Evolutionary conservation across 92 coral and sea anemone genomes (phyloP).

Genomic region (Phenganax stokvisi): DNA sequence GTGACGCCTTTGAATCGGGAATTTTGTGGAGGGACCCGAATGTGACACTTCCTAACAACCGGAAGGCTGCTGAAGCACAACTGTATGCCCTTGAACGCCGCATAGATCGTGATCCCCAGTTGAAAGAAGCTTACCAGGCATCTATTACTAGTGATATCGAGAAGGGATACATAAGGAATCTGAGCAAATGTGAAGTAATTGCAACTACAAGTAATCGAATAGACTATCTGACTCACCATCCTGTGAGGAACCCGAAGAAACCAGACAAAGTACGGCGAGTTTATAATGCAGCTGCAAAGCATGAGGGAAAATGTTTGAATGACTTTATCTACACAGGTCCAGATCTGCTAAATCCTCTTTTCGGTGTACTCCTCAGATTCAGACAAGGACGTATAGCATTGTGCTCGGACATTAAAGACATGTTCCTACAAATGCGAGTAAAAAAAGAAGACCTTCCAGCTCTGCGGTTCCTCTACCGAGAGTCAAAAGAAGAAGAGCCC

Average conservation of each 20-base stretch:
- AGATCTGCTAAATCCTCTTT: slow-evolving; percentile 46
- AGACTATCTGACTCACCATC: slow-evolving; percentile 50
- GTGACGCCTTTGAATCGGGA: slow-evolving; percentile 49
- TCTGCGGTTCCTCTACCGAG: slow-evolving; percentile 50
- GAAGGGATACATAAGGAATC: slow-evolving; percentile 45
- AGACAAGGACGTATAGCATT: slow-evolving; percentile 49
- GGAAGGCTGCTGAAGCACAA: slow-evolving; percentile 15
- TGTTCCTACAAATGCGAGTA: slow-evolving; percentile 55
- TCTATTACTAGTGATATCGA: slow-evolving; percentile 46
- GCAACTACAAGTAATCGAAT: slow-evolving; percentile 3
- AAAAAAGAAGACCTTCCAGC: slow-evolving; percentile 44
- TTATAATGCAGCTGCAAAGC: slow-evolving; percentile 50
- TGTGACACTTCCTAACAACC: slow-evolving; percentile 34
- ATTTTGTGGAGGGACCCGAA: slow-evolving; percentile 39
- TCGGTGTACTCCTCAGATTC: slow-evolving; percentile 51
- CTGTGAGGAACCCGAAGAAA: slow-evolving; percentile 44
- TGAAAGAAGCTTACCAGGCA: slow-evolving; percentile 15
- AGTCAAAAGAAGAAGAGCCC: slow-evolving; percentile 28
- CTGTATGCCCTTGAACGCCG: slow-evolving; percentile 41
- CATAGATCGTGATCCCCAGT: slow-evolving; percentile 38
- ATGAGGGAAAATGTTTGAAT: slow-evolving; percentile 46
- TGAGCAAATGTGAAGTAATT: slow-evolving; percentile 29
- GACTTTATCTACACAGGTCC: slow-evolving; percentile 49
- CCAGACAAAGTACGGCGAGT: slow-evolving; percentile 49
- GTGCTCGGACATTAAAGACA: slow-evolving; percentile 55